Conservation (phyloP, 2,888 invertebrate genomes). For the Ceramica pisi region DNA sequence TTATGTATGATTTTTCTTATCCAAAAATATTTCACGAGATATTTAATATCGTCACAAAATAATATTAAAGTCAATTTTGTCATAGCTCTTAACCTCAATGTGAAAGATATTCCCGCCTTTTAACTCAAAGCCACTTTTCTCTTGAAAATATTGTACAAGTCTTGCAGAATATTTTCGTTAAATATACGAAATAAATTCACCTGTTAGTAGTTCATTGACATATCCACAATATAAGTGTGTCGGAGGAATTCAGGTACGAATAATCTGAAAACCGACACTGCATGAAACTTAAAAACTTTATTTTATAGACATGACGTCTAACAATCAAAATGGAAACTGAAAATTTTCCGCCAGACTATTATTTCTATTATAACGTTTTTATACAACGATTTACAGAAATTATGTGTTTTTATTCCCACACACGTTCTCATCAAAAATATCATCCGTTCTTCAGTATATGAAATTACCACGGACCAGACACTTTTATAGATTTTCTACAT, state of each 20-base stretch:
- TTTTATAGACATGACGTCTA: slow-evolving; percentile 6
- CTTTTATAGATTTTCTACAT: neutral
- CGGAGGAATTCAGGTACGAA: neutral
- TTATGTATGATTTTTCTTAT: neutral
- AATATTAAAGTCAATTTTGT: slow-evolving; percentile 11
- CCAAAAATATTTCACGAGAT: slow-evolving; percentile 6
- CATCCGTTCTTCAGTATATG: neutral
- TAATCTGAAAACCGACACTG: neutral
- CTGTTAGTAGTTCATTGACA: neutral
- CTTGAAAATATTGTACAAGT: slow-evolving; percentile 22
- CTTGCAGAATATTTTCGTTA: slow-evolving; percentile 6
- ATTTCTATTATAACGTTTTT: slow-evolving; percentile 26
- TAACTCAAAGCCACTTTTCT: slow-evolving; percentile 7
- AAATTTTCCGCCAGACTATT: slow-evolving; percentile 29
- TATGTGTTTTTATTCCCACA: slow-evolving; percentile 20
- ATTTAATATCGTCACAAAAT: slow-evolving; percentile 18
- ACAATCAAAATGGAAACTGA: neutral
- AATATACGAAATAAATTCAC: neutral
- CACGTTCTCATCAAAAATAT: slow-evolving; percentile 19
- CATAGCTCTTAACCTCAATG: slow-evolving; percentile 8
- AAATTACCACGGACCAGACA: slow-evolving; percentile 11
- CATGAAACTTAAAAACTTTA: slow-evolving; percentile 10
- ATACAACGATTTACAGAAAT: slow-evolving; percentile 22
- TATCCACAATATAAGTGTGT: neutral
- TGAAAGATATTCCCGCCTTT: slow-evolving; percentile 4